Conservation (phyloP, 2,888 invertebrate species). For the Lysandra bellargus region DNA sequence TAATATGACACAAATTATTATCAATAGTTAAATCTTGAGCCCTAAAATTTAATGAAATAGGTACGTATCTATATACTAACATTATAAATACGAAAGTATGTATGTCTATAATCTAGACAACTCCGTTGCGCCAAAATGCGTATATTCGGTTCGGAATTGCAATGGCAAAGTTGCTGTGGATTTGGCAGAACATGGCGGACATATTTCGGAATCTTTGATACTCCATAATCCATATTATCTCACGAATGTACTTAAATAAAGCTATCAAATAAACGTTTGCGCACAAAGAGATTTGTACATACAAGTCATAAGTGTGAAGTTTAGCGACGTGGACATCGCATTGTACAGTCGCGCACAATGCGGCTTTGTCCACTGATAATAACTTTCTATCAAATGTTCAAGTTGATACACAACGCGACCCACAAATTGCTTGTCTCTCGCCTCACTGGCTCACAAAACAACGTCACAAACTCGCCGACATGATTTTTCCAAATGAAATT, state of each 20-base stretch:
- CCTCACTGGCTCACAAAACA: background rate
- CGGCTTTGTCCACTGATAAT: conserved; percentile 17
- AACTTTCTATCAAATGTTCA: conserved; percentile 14
- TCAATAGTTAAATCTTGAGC: too few relatives aligned
- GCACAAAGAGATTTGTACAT: conserved; percentile 15
- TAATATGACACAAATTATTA: too few relatives aligned
- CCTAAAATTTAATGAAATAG: too few relatives aligned
- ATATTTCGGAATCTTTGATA: too few relatives aligned
- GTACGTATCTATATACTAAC: too few relatives aligned
- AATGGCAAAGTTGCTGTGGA: too few relatives aligned
- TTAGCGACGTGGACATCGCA: background rate
- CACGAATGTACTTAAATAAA: background rate
- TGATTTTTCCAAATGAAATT: conserved; percentile 14
- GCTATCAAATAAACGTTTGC: background rate
- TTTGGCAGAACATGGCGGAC: too few relatives aligned
- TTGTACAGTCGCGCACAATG: background rate
- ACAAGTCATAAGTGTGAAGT: background rate
- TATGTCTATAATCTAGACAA: too few relatives aligned
- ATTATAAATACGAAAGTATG: too few relatives aligned
- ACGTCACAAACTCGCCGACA: background rate
- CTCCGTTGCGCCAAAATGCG: too few relatives aligned
- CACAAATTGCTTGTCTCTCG: conserved; percentile 19
- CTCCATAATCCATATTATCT: too few relatives aligned
- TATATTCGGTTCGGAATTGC: too few relatives aligned
- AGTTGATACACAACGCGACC: background rate